phyloP scores from a whole-genome alignment of 2,888 invertebrate species.

The Ischnus inquisitorius region DNA sequence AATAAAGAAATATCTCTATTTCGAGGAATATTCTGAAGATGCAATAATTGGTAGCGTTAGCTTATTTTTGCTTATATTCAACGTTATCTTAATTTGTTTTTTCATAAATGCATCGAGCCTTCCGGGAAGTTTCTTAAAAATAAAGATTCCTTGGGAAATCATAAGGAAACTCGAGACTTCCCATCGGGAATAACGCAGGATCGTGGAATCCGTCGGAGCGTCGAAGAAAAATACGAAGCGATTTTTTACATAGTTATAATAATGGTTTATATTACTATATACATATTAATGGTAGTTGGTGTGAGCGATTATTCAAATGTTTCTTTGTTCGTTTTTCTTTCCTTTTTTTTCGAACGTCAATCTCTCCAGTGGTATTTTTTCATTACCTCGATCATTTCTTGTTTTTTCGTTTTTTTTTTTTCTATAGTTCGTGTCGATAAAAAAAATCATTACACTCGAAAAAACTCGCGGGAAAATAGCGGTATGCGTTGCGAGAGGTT shows the following conservation, averaged over 20 bases:
- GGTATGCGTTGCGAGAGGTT: conserved; percentile 11
- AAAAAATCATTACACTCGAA: conserved; percentile 10
- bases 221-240: conserved; percentile 32
- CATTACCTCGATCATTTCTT: no score
- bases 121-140: no score
- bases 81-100: no score
- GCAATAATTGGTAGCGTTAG: not conserved
- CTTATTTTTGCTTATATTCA: not conserved
- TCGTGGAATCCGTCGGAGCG: not conserved
- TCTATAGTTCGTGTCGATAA: conserved; percentile 2
- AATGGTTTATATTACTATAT: conserved; percentile 68
- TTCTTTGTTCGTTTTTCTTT: conserved; percentile 3
- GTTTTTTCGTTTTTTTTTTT: conserved; percentile 11
- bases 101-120: no score
- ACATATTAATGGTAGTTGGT: conserved; percentile 63
- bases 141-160: not conserved
- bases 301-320: conserved; percentile 60
- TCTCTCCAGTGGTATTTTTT: not conserved
- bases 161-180: not conserved
- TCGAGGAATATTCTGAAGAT: no score
- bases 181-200: not conserved
- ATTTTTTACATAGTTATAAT: conserved; percentile 66
- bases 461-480: conserved; percentile 21
- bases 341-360: conserved; percentile 5
- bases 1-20: no score